Percentiles rank a stretch among this genome's conserved stretches.
Conservation (phyloP, 2,797 vertebrate genomes). For the Dipus sagitta region DNA sequence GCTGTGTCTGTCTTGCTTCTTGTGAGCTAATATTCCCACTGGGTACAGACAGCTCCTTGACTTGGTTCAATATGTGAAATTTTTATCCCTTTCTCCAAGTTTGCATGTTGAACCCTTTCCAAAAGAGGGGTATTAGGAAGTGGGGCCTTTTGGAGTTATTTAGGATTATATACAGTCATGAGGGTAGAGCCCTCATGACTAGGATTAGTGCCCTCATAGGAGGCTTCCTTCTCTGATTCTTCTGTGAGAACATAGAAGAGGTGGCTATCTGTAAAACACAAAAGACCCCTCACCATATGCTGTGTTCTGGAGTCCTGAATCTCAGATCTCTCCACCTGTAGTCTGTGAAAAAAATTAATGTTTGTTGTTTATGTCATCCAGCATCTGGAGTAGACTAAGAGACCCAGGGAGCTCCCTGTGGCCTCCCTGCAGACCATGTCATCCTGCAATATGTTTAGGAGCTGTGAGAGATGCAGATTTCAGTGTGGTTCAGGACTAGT, state of each 20-base stretch:
- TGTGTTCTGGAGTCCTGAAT: neutral
- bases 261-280: neutral
- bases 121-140: neutral
- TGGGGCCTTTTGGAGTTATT: neutral
- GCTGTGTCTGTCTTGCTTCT: neutral
- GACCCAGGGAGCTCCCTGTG: neutral
- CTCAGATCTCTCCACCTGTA: neutral
- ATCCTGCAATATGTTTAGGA: neutral
- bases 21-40: neutral
- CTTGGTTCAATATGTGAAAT: neutral
- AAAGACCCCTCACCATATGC: neutral
- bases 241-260: neutral
- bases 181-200: neutral
- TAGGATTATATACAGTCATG: neutral
- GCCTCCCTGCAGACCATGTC: neutral
- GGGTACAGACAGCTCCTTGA: neutral
- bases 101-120: too few relatives aligned
- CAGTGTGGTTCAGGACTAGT: neutral
- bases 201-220: neutral
- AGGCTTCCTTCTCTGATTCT: too few relatives aligned
- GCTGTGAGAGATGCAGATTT: neutral
- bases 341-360: neutral
- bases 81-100: neutral
- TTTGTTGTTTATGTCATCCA: neutral
- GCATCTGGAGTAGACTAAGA: neutral